Evolutionary conservation across 2,797 vertebrate species (phyloP).

Genomic region (Erpetoichthys calabaricus): DNA sequence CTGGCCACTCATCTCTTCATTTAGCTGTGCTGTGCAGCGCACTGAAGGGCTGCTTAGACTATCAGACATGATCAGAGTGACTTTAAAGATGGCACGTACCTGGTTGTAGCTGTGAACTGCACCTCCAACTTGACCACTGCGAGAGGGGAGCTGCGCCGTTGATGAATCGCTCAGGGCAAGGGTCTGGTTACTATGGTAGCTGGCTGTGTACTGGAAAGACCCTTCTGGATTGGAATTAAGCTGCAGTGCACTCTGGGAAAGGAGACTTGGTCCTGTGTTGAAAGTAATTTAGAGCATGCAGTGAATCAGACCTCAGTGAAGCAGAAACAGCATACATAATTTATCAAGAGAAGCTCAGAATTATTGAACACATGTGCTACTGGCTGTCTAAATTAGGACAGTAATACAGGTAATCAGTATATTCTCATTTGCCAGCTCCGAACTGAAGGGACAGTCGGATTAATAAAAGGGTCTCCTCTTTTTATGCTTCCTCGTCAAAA

Average conservation of each 20-base stretch:
- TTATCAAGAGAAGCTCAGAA: conserved; percentile 51
- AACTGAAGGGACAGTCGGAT: not conserved
- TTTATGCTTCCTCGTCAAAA: too few relatives aligned
- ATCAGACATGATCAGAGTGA: not conserved
- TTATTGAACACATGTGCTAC: conserved; percentile 28
- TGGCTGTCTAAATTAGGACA: conserved; percentile 29
- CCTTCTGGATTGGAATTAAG: conserved; percentile 94
- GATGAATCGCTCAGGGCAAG: conserved; percentile 79
- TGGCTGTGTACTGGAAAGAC: conserved; percentile 93
- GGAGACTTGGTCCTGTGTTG: conserved; percentile 76
- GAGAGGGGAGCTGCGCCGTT: conserved; percentile 59
- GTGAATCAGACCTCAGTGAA: conserved; percentile 57
- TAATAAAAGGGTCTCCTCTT: too few relatives aligned
- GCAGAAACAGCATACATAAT: conserved; percentile 61
- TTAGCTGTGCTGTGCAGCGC: not conserved
- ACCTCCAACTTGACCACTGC: conserved; percentile 74
- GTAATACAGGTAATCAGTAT: conserved; percentile 17
- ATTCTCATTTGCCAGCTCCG: conserved; percentile 5
- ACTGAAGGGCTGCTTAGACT: not conserved
- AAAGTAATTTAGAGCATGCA: conserved; percentile 61
- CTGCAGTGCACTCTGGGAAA: conserved; percentile 95
- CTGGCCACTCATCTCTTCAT: too few relatives aligned
- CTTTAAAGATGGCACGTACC: conserved; percentile 49
- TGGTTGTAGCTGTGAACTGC: conserved; percentile 89
- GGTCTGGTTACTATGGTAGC: conserved; percentile 98